Evolutionary conservation across 2,113 vertebrate genomes (phyloP), one percentile per base, ranked within the genome.

Genomic region (Nanorana parkeri): DNA sequence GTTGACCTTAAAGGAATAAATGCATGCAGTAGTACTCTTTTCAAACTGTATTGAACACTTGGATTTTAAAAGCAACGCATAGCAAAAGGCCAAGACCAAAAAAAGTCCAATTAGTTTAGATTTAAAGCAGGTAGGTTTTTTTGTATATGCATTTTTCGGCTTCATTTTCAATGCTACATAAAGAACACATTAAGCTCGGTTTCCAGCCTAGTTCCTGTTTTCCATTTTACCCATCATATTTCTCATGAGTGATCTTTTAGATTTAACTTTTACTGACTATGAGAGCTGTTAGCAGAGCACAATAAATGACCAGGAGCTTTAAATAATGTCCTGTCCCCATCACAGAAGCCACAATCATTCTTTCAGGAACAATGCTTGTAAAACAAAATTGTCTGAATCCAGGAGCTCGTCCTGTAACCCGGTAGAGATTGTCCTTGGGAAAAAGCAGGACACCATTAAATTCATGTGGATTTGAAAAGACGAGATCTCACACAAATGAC

Each of bases 391-490:
- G 64, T 64, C 52, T 80, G 67, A 71, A 54, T 36, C 67, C 36
- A 55, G 78, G 66, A 51, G 26, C 65, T 41, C 47, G 51, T 32
- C 67, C 29, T 23, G 67, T 71, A 54, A 71, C 20, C 67, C 61
- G 23, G 26, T 29, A 71, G 23, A 71, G 55, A 80, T 80, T 80
- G 78, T 80, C 78, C 78, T 80, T 80, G 78, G 66, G 78, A 80
- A 61, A 80, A 68, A 63, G 67, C 56, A 61, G 67, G 78, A 80
- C 67, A 61, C 78, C 78, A 80, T 80, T 80, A 80, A 68, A 79
- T 69, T 69, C 63, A 32, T 68, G 52, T 28, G 77, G 77, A 69
- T 60, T 54, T 69, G 77, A 78, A 68, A 79, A 21, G 54, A 79
- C 68, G 65, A 60, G 78, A 61, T 80, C 67, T 60, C 66, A 79